Percentiles rank a stretch among this genome's conserved stretches.
Conservation (phyloP, 92 coral and sea anemone species). For the Zoanthus gigantus region DNA sequence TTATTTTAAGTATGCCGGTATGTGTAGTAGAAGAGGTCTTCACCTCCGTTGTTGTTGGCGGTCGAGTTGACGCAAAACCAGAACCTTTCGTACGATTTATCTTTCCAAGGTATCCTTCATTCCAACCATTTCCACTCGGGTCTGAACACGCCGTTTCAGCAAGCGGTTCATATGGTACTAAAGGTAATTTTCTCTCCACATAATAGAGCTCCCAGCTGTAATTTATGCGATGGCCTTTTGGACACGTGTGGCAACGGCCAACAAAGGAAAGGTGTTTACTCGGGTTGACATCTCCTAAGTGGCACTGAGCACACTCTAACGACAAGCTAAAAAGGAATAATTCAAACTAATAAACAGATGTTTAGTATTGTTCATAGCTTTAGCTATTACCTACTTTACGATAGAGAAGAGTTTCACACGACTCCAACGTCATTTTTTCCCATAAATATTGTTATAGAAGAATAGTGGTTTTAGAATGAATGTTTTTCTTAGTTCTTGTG, state of each 20-base stretch:
- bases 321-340: slow-evolving; percentile 55
- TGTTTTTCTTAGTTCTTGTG: too few relatives aligned
- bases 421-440: too few relatives aligned
- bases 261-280: slow-evolving; percentile 62
- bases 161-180: background rate
- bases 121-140: slow-evolving; percentile 16
- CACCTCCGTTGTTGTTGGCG: background rate
- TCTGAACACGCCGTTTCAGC: background rate
- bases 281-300: slow-evolving; percentile 65
- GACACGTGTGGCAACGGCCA: slow-evolving; percentile 70
- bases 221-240: slow-evolving; percentile 30
- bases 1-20: slow-evolving; percentile 2
- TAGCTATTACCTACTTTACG: too few relatives aligned
- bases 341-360: too few relatives aligned
- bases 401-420: too few relatives aligned
- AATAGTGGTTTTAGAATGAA: too few relatives aligned
- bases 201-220: slow-evolving; percentile 70
- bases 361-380: too few relatives aligned
- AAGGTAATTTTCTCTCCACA: background rate
- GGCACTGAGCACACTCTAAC: slow-evolving; percentile 74
- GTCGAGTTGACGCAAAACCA: background rate
- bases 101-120: background rate
- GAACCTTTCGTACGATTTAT: background rate
- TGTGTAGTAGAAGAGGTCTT: background rate
- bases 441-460: too few relatives aligned